Evolutionary conservation across 2,888 invertebrate genomes (phyloP).

Genomic region (Minunthozetes semirufus): DNA sequence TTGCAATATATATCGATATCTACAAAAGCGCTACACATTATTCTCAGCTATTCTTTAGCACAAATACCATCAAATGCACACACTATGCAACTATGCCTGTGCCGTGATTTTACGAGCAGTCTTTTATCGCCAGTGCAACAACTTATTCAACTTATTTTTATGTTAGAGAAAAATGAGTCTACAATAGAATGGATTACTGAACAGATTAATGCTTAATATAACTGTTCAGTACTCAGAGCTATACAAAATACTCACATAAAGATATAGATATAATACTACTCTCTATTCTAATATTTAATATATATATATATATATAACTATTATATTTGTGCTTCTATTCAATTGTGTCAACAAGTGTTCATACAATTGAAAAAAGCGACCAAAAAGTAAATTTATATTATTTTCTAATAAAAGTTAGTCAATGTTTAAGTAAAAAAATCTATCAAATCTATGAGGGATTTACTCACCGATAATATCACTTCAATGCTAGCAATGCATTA

Average conservation of each 20-base stretch:
- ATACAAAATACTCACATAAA: not conserved
- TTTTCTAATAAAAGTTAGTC: slow-evolving; percentile 23
- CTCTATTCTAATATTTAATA: slow-evolving; percentile 3
- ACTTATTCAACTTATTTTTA: slow-evolving; percentile 29
- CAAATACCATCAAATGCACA: slow-evolving; percentile 22
- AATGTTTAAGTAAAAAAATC: slow-evolving; percentile 18
- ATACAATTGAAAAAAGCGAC: not conserved
- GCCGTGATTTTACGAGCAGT: slow-evolving; percentile 23
- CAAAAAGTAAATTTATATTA: slow-evolving; percentile 24
- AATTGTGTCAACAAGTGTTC: slow-evolving; percentile 23
- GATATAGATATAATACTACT: slow-evolving; percentile 2
- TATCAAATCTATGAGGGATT: slow-evolving; percentile 18
- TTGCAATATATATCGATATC: slow-evolving; percentile 15
- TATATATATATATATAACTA: not conserved
- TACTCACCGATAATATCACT: not conserved
- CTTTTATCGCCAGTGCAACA: slow-evolving; percentile 27
- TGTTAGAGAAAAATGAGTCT: slow-evolving; percentile 8
- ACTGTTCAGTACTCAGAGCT: not conserved
- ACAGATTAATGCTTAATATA: slow-evolving; percentile 26
- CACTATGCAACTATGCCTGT: not conserved
- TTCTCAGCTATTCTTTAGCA: not conserved
- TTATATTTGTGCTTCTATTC: slow-evolving; percentile 2
- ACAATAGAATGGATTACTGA: slow-evolving; percentile 25
- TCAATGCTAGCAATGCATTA: not conserved
- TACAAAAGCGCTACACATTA: slow-evolving; percentile 14